These are phyloP conservation scores for Caenorhabditis brenneri DNA, from an alignment of 1,140 invertebrate genomes.

Conservation along the genomic window DNA sequence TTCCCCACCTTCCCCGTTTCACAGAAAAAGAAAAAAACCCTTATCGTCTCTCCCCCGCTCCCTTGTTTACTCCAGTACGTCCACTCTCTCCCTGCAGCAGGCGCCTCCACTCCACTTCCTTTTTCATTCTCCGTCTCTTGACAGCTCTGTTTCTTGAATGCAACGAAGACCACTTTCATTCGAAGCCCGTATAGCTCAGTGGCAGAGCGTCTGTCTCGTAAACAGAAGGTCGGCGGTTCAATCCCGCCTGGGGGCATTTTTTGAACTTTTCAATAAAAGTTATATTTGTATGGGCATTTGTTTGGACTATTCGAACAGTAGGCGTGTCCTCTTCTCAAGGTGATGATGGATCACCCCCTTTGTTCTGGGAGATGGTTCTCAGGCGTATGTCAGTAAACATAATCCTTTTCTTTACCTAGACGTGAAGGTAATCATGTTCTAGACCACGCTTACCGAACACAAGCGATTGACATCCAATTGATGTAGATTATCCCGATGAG, in stretches of 20 bases:
- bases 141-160: neutral
- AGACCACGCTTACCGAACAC: too few relatives aligned
- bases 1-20: neutral
- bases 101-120: neutral
- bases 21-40: too few relatives aligned
- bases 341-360: too few relatives aligned
- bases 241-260: conserved; percentile 12
- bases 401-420: too few relatives aligned
- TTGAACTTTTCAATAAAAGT: neutral
- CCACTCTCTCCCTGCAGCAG: neutral
- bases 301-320: too few relatives aligned
- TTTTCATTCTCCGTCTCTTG: neutral
- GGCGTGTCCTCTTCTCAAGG: too few relatives aligned
- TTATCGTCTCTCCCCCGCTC: neutral
- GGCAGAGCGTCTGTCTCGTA: conserved; percentile 17
- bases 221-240: conserved; percentile 17
- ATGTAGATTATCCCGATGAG: too few relatives aligned
- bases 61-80: neutral
- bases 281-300: too few relatives aligned
- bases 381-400: too few relatives aligned
- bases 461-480: too few relatives aligned
- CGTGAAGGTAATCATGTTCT: too few relatives aligned
- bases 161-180: neutral
- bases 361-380: too few relatives aligned
- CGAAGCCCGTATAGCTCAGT: conserved; percentile 4